A percentile compares a stretch with the other conserved stretches of the same genome.
These are phyloP conservation scores for Ophion ellenae DNA, from an alignment of 2,888 invertebrate species.

Conservation along the genomic window DNA sequence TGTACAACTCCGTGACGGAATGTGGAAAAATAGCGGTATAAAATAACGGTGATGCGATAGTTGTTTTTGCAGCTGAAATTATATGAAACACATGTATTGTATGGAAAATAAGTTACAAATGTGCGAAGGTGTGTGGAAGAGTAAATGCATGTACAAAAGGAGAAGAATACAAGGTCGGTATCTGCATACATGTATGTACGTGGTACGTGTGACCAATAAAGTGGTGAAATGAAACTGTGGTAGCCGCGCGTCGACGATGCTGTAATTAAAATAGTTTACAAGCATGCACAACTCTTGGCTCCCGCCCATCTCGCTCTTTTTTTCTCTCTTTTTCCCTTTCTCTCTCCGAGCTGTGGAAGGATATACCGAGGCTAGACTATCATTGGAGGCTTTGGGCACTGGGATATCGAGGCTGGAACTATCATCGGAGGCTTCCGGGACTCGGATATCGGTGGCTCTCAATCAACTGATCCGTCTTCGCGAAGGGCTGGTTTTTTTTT, in stretches of 20 bases:
- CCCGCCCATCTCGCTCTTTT: constrained; percentile 1
- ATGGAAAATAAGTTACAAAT: not conserved
- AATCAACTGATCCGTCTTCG: not conserved
- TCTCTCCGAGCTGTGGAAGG: constrained; percentile 1
- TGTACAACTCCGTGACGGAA: not conserved
- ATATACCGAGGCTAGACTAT: not conserved
- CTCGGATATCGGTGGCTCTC: not conserved
- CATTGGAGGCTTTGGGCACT: not conserved
- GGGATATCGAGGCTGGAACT: not conserved
- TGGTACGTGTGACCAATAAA: constrained; percentile 23
- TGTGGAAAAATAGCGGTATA: not conserved
- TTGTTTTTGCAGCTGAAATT: not conserved
- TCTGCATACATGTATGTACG: not conserved
- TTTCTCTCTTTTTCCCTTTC: not conserved
- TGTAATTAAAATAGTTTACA: constrained; percentile 78
- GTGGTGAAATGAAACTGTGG: constrained; percentile 51
- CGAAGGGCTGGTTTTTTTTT: not conserved
- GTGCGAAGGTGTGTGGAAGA: not conserved
- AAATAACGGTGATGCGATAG: not conserved
- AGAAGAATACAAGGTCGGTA: not conserved
- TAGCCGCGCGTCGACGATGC: constrained; percentile 38
- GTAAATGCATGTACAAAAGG: not conserved
- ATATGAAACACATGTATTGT: not conserved
- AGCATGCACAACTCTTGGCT: constrained; percentile 32
- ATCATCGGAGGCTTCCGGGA: not conserved